Evolutionary conservation across 2,888 invertebrate species (phyloP), one percentile per base, ranked within the genome.

Genomic region (Caenorhabditis uteleia): DNA sequence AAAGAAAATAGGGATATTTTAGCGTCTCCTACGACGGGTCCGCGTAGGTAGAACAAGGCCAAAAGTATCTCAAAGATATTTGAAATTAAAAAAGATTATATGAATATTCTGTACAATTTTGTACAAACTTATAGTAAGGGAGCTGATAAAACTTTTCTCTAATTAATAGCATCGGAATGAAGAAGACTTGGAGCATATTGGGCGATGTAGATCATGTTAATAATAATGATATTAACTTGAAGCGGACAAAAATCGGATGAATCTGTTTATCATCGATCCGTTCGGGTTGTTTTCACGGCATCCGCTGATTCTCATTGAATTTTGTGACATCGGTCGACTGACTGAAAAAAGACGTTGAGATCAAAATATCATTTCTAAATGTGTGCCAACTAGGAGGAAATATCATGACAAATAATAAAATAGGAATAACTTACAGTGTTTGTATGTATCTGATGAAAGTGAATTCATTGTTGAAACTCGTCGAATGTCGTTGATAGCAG

Each of bases 161-260:
- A n/a, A n/a, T n/a, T n/a, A n/a, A n/a, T n/a, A n/a, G n/a, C n/a
- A n/a, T n/a, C n/a, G n/a, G n/a, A n/a, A n/a, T n/a, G n/a, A n/a
- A n/a, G n/a, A n/a, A n/a, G n/a, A n/a, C n/a, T n/a, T n/a, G n/a
- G n/a, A n/a, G n/a, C n/a, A n/a, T n/a, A n/a, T n/a, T n/a, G n/a
- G n/a, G n/a, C n/a, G n/a, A n/a, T n/a, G n/a, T n/a, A n/a, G n/a
- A n/a, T n/a, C n/a, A n/a, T n/a, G n/a, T n/a, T n/a, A n/a, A n/a
- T n/a, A n/a, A n/a, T n/a, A n/a, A n/a, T n/a, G 40, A 21, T 36
- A n/a, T 43, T 46, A 54, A 45, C 44, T 54, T 20, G 60, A 62
- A n/a, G 61, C 51, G 16, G 47, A 55, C 33, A 62, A 45, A 38
- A 56, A 55, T n/a, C 51, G 42, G 42, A 62, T 43, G 23, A 62